Conservation (phyloP, 2,113 vertebrate genomes). For the Notarius lentiginosus region DNA sequence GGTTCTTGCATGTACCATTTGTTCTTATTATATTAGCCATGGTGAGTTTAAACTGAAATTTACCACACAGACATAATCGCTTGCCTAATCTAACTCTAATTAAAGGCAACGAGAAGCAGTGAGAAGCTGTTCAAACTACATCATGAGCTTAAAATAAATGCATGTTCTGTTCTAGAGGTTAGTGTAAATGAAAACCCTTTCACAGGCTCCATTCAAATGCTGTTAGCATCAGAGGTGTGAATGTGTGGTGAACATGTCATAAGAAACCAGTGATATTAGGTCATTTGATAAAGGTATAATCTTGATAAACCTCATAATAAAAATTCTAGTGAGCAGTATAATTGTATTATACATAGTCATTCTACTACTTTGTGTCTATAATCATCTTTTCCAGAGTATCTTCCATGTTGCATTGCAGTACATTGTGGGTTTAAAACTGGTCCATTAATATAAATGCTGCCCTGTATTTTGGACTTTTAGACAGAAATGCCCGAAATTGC, state of each 20-base stretch:
- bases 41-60: neutral
- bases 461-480: neutral
- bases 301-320: neutral
- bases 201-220: neutral
- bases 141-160: neutral
- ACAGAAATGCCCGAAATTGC: neutral
- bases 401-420: neutral
- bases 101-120: neutral
- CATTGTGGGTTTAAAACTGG: neutral
- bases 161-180: neutral
- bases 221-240: neutral
- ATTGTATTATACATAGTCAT: neutral
- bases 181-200: neutral
- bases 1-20: neutral
- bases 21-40: neutral
- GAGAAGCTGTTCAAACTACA: neutral
- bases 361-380: neutral
- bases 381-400: neutral
- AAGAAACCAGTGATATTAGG: neutral
- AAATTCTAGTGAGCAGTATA: neutral
- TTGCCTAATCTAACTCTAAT: neutral
- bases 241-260: neutral
- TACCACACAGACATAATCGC: neutral
- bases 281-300: neutral
- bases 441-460: neutral